Evolutionary conservation across 1,140 invertebrate genomes (phyloP).

Genomic region (Drosophila bipectinata): DNA sequence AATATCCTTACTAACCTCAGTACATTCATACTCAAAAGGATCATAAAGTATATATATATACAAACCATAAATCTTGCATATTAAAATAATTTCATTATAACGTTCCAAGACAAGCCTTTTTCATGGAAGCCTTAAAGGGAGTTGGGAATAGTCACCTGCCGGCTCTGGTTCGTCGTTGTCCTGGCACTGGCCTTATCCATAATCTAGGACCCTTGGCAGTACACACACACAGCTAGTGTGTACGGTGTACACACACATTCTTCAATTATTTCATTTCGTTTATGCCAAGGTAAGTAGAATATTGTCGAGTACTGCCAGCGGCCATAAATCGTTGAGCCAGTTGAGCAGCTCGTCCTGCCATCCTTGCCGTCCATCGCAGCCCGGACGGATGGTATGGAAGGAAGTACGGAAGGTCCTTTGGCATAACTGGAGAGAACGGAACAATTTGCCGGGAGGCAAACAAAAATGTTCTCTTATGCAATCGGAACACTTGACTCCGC

Average conservation of each 20-base stretch:
- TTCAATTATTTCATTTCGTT: slow-evolving; percentile 54
- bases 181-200: slow-evolving; percentile 34
- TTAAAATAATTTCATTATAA: slow-evolving; percentile 4
- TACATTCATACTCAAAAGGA: neutral
- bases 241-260: slow-evolving; percentile 16
- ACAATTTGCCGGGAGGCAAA: slow-evolving; percentile 29
- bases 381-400: slow-evolving; percentile 1
- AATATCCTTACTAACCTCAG: neutral
- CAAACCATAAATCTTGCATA: neutral
- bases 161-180: neutral
- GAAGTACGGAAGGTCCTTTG: slow-evolving; percentile 9
- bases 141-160: neutral
- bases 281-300: slow-evolving; percentile 46
- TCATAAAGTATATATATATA: neutral
- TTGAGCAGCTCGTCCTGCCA: slow-evolving; percentile 34
- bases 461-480: slow-evolving; percentile 48
- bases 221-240: neutral
- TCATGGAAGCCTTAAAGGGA: neutral
- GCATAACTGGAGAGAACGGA: slow-evolving; percentile 24
- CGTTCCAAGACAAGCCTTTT: neutral
- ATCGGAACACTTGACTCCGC: slow-evolving; percentile 50
- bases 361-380: neutral
- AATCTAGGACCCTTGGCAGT: slow-evolving; percentile 26
- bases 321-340: slow-evolving; percentile 55
- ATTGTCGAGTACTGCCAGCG: slow-evolving; percentile 32